A percentile compares a stretch with the other conserved stretches of the same genome.
Conservation (phyloP, 2,888 invertebrate species). For the Coelinius sp. region DNA sequence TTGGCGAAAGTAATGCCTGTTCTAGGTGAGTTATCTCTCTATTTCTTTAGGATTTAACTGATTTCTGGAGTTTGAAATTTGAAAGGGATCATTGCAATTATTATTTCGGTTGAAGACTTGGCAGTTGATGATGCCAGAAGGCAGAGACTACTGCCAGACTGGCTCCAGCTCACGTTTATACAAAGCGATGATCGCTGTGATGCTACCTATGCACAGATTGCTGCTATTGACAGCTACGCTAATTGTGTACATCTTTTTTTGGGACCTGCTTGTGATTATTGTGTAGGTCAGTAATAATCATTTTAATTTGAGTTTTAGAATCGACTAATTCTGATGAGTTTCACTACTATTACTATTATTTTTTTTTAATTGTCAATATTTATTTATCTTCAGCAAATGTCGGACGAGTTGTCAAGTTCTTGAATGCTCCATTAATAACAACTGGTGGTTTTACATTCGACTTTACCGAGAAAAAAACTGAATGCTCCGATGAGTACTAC, state of each 20-base stretch:
- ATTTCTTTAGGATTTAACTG: background rate
- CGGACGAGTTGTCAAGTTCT: constrained; percentile 84
- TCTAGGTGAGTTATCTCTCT: constrained; percentile 68
- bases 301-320: background rate
- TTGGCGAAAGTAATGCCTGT: constrained; percentile 79
- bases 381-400: constrained; percentile 78
- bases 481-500: constrained; percentile 82
- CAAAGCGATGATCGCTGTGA: constrained; percentile 82
- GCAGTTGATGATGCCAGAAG: constrained; percentile 75
- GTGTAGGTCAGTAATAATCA: constrained; percentile 77
- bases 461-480: constrained; percentile 80
- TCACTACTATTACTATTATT: no score
- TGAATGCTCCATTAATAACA: constrained; percentile 83
- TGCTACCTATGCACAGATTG: constrained; percentile 80
- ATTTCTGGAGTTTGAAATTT: background rate
- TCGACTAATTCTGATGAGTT: no score
- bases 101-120: constrained; percentile 70
- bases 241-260: constrained; percentile 85
- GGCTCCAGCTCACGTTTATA: constrained; percentile 76
- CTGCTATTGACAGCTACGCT: constrained; percentile 80
- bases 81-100: background rate
- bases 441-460: constrained; percentile 87
- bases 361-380: background rate
- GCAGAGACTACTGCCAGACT: constrained; percentile 74
- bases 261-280: constrained; percentile 87